Base-by-base conservation (phyloP, 2,888 invertebrate species). In the Punctoribates punctum region DNA sequence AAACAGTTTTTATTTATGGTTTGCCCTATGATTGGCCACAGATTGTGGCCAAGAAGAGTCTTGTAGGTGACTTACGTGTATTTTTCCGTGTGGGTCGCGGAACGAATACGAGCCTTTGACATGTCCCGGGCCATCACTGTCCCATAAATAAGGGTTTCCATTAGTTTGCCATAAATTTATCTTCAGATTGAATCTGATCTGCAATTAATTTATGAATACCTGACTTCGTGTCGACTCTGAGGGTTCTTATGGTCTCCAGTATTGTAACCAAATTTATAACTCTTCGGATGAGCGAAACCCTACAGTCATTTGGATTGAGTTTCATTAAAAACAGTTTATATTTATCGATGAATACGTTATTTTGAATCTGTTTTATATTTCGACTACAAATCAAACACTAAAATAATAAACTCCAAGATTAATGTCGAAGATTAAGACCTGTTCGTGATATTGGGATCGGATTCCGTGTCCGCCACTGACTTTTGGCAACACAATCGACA, bases 191-290 rank as follows among this genome's bases (percentile, higher is more conserved):
- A 57, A 20, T 27, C 23, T 60, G 27, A 65, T 29, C 1, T 34
- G 5, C 29, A 34, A 23, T 2, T 34, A 34, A 34, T 34, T 8
- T 5, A 34, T 34, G 4, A 15, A 20, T 73, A 73, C 57, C 76
- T 76, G 23, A 76, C 79, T 73, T 80, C 80, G 62, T 79, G 80
- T 23, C 80, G 73, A 9, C 78, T 77, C 77, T 78, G 79, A 0
- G 79, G 79, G 70, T 80, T 80, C 11, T 78, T 54, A 13, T 73
- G 75, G 48, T 80, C 80, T 0, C 78, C 80, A 2, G 80, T 79
- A 34, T 78, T 76, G 74, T 78, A 80, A 13, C 80, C 80, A 42
- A 79, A 80, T n/a, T 79, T 79, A 65, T 80, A 80, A 0, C 79
- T 79, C 46, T 78, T 75, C 5, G 79, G 79, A 20, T 79, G 79